Base-by-base conservation (phyloP, 2,113 vertebrate species). In the Syngnathus scovelli region DNA sequence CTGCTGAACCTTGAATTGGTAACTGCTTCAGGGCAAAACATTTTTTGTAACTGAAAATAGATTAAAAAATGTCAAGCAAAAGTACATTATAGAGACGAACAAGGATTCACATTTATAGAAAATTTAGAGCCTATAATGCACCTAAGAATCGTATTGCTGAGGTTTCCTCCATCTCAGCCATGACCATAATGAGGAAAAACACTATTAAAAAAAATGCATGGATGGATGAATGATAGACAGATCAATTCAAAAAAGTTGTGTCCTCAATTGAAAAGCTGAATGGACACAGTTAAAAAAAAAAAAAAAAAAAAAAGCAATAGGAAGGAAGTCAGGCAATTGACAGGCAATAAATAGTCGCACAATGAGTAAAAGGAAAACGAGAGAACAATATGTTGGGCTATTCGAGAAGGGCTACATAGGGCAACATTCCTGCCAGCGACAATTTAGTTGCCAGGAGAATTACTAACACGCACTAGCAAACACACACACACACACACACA, bases 381-480 rank as follows among this genome's bases (percentile, higher is more conserved):
- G 66, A 56, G 64, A 75, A 74, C 70, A 80, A 79, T 76, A 69
- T 21, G 16, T 61, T 64, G 37, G 36, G n/a, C 38, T 66, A 70
- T 69, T 44, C 37, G 64, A 51, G 66, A 67, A 75, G 41, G 2
- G 69, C 69, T 68, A 68, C 64, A 16, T 10, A 8, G 70, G 61
- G 67, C 70, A 67, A 70, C 84, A 87, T 89, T 89, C 83, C 74
- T 77, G 61, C 39, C 62, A 48, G 70, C 63, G 61, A 65, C 6
- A 10, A 70, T 76, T 52, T 46, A 19, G 86, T 89, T 84, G 80
- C 83, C 60, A 41, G 67, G 86, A 74, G 66, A 77, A 11, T 44
- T 23, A 61, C 37, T 21, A 44, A 21, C 44, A 48, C 15, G 41
- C 68, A 1, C 18, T 19, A 9, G 23, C 59, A 44, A 69, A 58